Evolutionary conservation across 2,113 vertebrate genomes (phyloP).

Genomic region (Corythoichthys haematopterus): DNA sequence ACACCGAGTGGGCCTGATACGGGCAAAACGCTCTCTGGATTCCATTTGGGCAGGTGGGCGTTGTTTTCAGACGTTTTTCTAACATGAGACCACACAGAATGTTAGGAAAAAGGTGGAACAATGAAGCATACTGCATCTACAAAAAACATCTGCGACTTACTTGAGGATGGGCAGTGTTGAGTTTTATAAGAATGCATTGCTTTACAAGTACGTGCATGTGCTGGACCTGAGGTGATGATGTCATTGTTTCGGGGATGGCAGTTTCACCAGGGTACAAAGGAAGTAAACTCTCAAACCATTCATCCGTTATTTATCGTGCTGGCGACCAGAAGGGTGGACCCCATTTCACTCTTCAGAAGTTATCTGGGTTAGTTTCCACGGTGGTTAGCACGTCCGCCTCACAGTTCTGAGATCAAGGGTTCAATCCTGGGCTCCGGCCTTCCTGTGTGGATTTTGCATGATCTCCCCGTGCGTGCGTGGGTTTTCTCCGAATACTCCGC

Average conservation of each 20-base stretch:
- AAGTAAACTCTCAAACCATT: slow-evolving; percentile 16
- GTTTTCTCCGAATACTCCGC: no score
- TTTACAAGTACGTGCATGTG: not conserved
- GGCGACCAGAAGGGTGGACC: not conserved
- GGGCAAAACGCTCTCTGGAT: slow-evolving; percentile 40
- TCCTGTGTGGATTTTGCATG: no score
- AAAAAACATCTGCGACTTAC: not conserved
- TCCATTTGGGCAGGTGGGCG: slow-evolving; percentile 36
- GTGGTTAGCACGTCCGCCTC: no score
- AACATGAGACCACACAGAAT: slow-evolving; percentile 24
- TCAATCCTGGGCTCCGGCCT: no score
- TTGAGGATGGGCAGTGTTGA: not conserved
- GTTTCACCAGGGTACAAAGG: slow-evolving; percentile 8
- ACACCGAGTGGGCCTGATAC: slow-evolving; percentile 25
- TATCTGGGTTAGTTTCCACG: not conserved
- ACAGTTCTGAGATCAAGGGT: no score
- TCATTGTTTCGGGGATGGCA: not conserved
- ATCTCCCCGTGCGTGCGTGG: no score
- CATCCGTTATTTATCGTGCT: slow-evolving; percentile 7
- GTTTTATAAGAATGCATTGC: not conserved
- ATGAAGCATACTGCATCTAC: not conserved
- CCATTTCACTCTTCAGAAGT: not conserved
- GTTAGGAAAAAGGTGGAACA: not conserved
- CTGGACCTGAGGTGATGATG: not conserved
- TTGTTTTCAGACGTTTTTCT: slow-evolving; percentile 35